Base-by-base conservation (phyloP, 1,140 invertebrate genomes). In the Drosophila athabasca region DNA sequence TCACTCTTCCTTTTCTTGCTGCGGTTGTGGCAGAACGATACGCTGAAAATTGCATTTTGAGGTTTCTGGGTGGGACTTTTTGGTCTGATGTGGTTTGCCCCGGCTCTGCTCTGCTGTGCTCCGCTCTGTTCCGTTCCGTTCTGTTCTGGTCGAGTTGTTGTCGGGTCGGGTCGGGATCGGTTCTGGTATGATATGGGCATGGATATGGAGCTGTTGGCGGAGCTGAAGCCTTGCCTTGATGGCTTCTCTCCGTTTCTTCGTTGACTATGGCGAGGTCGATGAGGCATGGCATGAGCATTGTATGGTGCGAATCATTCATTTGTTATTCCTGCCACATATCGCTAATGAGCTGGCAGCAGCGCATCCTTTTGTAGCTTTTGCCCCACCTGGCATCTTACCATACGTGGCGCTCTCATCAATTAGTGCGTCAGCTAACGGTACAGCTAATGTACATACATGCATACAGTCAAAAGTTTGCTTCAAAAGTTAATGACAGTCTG, bases 21-120 rank as follows among this genome's bases (percentile, higher is more conserved):
- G 69, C 60, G 59, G 58, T 78, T 59, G 58, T 57, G 57, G 66
- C 66, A 51, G 35, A 85, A 62, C 73, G 77, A 81, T 85, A 87
- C 77, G 79, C 60, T 69, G 62, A 55, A 87, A 87, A 85, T 85
- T 85, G 81, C 82, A 85, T 87, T 85, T 77, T 87, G 78, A 74
- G 82, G 81, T 78, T 80, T 58, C 26, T 11, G 35, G 35, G 24
- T 60, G 62, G 41, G 66, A 60, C 84, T 62, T 65, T 79, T 82
- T 41, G 73, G 64, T 67, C 62, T 22, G 65, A 45, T 49, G 45
- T 29, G 48, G 39, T 52, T 50, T 54, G 43, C 61, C 66, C 19
- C 45, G 61, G 45, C 44, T 67, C 11, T 29, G 9, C 26, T 62
- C 29, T 24, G 24, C 24, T 24, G 3, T 26, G 24, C 24, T 26